Conservation (phyloP, 64 coral and sea anemone genomes). For the Montipora capricornis region DNA sequence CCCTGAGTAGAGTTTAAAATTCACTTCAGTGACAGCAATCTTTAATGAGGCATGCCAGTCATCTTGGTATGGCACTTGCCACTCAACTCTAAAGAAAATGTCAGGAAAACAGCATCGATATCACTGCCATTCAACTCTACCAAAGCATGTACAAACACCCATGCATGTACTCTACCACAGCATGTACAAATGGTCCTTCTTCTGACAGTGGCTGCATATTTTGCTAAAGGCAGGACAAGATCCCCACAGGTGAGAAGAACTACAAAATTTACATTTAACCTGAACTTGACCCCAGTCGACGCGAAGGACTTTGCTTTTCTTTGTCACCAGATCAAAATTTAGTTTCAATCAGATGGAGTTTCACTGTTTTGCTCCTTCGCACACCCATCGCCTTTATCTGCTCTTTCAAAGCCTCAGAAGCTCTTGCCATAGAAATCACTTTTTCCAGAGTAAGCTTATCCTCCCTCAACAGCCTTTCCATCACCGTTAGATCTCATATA, state of each 20-base stretch:
- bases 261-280: slow-evolving; percentile 44
- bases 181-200: neutral
- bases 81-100: slow-evolving; percentile 19
- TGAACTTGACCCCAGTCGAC: neutral
- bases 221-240: slow-evolving; percentile 56
- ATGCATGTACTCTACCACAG: too few species aligned
- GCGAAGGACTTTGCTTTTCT: neutral
- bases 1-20: slow-evolving; percentile 43
- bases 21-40: neutral
- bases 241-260: slow-evolving; percentile 18
- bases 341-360: slow-evolving; percentile 19
- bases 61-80: neutral
- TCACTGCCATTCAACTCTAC: neutral
- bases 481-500: slow-evolving; percentile 32
- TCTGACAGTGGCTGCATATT: slow-evolving; percentile 48
- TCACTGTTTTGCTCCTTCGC: neutral
- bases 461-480: slow-evolving; percentile 17
- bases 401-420: slow-evolving; percentile 41
- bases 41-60: slow-evolving; percentile 25
- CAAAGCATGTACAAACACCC: too few species aligned
- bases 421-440: slow-evolving; percentile 41
- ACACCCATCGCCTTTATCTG: slow-evolving; percentile 47
- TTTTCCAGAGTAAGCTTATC: slow-evolving; percentile 59
- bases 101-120: slow-evolving; percentile 8
- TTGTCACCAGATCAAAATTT: neutral